Conservation (phyloP, 2,888 invertebrate genomes). For the Ornithoptera priamus region DNA sequence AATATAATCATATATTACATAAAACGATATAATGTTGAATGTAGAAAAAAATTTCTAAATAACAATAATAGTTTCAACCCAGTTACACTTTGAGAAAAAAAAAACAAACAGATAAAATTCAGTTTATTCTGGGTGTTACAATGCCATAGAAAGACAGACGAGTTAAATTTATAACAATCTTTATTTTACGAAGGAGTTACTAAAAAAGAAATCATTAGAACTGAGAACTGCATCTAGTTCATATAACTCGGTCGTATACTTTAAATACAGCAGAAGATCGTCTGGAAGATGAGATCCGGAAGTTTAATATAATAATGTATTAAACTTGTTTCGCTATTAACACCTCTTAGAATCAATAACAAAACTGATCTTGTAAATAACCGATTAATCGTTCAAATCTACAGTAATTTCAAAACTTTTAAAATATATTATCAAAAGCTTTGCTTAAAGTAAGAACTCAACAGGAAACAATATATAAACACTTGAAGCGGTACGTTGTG, state of each 20-base stretch:
- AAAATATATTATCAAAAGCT: not conserved
- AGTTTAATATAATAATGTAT: not conserved
- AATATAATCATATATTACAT: not conserved
- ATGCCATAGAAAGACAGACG: not conserved
- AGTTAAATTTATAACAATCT: no score
- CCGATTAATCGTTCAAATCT: not conserved
- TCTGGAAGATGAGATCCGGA: not conserved
- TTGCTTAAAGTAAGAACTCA: not conserved
- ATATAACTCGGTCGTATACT: not conserved
- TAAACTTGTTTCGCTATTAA: not conserved
- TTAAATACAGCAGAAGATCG: not conserved
- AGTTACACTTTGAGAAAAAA: not conserved
- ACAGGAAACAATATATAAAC: constrained; percentile 6
- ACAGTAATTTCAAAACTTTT: not conserved
- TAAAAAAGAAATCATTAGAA: no score
- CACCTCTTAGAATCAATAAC: not conserved
- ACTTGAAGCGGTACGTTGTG: constrained; percentile 31
- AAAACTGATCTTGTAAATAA: not conserved
- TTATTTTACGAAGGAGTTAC: no score
- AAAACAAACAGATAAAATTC: not conserved
- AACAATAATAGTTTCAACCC: not conserved
- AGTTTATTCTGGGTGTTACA: not conserved
- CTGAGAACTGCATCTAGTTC: no score
- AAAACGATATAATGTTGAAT: not conserved
- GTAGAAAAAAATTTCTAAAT: no score